Conservation (phyloP, 2,797 vertebrate species). For the Macrochelys suwanniensis region DNA sequence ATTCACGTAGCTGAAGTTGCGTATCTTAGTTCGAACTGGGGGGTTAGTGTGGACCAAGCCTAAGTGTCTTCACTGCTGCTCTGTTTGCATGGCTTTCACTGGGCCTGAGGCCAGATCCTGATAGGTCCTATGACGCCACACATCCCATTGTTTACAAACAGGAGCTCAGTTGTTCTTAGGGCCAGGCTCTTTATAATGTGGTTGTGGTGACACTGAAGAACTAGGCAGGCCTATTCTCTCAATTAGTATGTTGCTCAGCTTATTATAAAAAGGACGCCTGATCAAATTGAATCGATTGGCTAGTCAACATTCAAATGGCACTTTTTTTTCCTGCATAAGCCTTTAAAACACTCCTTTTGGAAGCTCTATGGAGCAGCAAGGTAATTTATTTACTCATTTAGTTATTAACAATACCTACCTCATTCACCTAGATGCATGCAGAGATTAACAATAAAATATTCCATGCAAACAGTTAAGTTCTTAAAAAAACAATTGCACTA, state of each 20-base stretch:
- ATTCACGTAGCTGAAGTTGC: too few species aligned
- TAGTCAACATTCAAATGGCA: constrained; percentile 47
- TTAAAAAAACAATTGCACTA: constrained; percentile 19
- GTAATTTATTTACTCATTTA: constrained; percentile 53
- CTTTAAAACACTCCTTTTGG: constrained; percentile 24
- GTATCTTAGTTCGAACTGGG: too few species aligned
- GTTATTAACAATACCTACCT: constrained; percentile 46
- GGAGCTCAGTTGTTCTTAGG: not conserved
- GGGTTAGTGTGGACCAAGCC: too few species aligned
- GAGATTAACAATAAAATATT: not conserved
- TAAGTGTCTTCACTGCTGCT: accelerated
- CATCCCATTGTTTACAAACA: not conserved
- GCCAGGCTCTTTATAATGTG: not conserved
- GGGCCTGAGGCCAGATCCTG: not conserved
- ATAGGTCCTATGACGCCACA: not conserved
- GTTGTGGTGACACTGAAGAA: not conserved
- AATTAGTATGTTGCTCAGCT: not conserved
- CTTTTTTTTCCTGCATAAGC: constrained; percentile 19
- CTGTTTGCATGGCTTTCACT: not conserved
- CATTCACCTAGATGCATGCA: not conserved
- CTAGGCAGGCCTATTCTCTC: not conserved
- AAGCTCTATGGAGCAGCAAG: constrained; percentile 32
- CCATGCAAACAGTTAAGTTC: not conserved
- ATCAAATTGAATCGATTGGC: constrained; percentile 45
- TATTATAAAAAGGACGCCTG: not conserved